Evolutionary conservation across 2,797 vertebrate species (phyloP).

Genomic region (Eulemur mongoz): DNA sequence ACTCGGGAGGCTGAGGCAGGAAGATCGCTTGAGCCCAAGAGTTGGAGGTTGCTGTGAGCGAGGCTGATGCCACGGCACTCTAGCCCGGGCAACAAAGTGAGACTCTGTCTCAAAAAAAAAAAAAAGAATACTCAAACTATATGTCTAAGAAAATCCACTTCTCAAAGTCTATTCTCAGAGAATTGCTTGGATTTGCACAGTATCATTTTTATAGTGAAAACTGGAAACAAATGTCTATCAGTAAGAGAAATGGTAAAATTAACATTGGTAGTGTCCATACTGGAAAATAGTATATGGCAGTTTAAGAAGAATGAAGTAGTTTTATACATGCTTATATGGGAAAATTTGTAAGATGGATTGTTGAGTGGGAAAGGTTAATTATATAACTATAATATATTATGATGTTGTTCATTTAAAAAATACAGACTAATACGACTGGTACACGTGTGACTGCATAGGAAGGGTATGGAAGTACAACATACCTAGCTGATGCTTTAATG

Average conservation of each 20-base stretch:
- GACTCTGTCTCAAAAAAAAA: too few species aligned
- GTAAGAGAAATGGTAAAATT: neutral
- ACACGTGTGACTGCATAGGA: neutral
- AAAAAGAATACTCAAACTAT: neutral
- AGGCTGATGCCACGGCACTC: too few species aligned
- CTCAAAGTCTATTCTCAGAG: neutral
- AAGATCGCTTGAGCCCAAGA: too few species aligned
- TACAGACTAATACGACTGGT: neutral
- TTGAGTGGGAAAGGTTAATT: neutral
- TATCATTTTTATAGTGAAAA: neutral
- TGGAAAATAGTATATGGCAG: neutral
- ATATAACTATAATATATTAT: neutral
- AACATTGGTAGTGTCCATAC: neutral
- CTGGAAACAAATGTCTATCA: neutral
- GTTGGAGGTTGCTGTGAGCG: too few species aligned
- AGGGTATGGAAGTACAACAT: neutral
- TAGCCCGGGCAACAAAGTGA: too few species aligned
- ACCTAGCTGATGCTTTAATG: neutral
- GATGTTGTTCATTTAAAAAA: neutral
- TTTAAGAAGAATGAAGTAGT: neutral
- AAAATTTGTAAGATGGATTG: neutral
- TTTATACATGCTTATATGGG: neutral
- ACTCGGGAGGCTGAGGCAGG: too few species aligned
- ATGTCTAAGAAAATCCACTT: neutral
- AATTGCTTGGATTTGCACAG: neutral